These are phyloP conservation scores for Brachyhypopomus gauderio DNA, from an alignment of 2,113 vertebrate genomes.

Conservation along the genomic window DNA sequence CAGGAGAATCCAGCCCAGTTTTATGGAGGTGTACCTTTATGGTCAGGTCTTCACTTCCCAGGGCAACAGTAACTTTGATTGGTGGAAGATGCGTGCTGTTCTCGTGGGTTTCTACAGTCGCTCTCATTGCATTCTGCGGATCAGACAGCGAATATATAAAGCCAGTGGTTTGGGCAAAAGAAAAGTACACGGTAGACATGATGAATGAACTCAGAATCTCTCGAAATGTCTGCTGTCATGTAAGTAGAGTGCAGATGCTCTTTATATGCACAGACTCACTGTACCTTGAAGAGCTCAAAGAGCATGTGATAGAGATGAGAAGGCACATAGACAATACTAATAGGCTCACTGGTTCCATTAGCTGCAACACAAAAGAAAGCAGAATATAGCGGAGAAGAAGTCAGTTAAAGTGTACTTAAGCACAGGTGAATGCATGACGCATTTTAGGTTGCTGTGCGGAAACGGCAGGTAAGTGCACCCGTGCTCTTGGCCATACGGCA, in stretches of 20 bases:
- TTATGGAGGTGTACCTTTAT: constrained; percentile 81
- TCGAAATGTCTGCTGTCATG: background rate
- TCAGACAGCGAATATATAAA: constrained; percentile 4
- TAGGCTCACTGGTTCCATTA: constrained; percentile 78
- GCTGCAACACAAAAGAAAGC: constrained; percentile 68
- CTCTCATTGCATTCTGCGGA: constrained; percentile 94
- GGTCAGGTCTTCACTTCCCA: constrained; percentile 92
- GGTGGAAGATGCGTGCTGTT: constrained; percentile 78
- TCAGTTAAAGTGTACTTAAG: background rate
- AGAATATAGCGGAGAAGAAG: constrained; percentile 3
- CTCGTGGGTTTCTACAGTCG: constrained; percentile 94
- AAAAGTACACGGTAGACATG: background rate
- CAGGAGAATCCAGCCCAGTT: background rate
- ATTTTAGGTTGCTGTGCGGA: background rate
- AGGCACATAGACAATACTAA: constrained; percentile 93
- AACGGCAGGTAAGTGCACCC: background rate
- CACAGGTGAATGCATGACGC: background rate
- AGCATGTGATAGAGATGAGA: constrained; percentile 98
- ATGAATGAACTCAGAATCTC: background rate
- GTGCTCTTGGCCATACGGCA: background rate
- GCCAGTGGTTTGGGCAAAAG: background rate
- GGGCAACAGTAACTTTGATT: constrained; percentile 86
- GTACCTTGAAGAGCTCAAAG: constrained; percentile 98
- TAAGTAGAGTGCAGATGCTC: background rate
- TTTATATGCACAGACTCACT: constrained; percentile 2